Evolutionary conservation across 2,797 vertebrate genomes (phyloP).

Genomic region (Acanthurus leucopareius): DNA sequence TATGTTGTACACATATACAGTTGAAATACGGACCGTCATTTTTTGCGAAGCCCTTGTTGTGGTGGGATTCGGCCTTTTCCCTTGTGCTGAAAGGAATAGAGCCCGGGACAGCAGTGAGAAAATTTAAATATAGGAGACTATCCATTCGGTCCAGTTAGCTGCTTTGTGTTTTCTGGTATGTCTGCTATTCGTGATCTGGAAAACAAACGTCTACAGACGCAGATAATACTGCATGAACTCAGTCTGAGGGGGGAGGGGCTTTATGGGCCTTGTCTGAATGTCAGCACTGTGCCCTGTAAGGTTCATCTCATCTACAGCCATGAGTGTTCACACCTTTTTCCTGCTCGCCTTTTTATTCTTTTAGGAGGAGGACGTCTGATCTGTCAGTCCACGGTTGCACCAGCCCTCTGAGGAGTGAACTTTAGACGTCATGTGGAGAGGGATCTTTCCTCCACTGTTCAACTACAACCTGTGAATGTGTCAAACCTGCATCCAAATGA

Average conservation of each 20-base stretch:
- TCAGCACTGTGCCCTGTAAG: neutral
- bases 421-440: constrained; percentile 25
- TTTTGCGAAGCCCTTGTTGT: constrained; percentile 45
- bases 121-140: neutral
- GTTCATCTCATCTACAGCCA: constrained; percentile 6
- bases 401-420: neutral
- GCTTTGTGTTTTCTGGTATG: rapidly evolving
- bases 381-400: neutral
- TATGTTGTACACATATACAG: constrained; percentile 25
- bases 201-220: neutral
- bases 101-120: too few relatives aligned
- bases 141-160: rapidly evolving
- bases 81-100: constrained; percentile 14
- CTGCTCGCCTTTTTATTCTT: neutral
- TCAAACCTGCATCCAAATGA: constrained; percentile 57
- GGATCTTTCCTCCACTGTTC: constrained; percentile 29
- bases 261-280: constrained; percentile 35
- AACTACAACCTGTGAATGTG: constrained; percentile 7
- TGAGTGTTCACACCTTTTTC: neutral
- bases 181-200: rapidly evolving
- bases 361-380: constrained; percentile 17
- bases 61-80: constrained; percentile 60
- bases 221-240: constrained; percentile 17
- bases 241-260: constrained; percentile 59
- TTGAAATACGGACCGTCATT: constrained; percentile 47